Evolutionary conservation across 1,140 invertebrate genomes (phyloP).

Genomic region (Limonius californicus): DNA sequence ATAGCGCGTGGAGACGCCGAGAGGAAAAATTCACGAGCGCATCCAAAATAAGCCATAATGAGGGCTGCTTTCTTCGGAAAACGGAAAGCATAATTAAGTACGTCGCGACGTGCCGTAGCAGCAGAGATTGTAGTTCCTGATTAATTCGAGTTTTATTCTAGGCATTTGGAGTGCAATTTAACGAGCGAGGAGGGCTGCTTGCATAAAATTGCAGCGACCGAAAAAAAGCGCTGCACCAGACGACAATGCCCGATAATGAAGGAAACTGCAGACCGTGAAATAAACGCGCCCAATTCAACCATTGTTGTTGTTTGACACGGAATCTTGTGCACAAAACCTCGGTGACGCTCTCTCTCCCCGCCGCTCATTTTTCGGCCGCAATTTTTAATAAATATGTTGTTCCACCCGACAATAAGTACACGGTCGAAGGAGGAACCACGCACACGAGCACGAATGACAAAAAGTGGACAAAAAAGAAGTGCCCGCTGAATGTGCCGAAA

Average conservation of each 20-base stretch:
- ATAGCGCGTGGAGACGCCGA: background rate
- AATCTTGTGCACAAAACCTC: conserved; percentile 1
- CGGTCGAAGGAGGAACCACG: background rate
- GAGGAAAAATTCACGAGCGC: background rate
- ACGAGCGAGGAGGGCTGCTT: conserved; percentile 5
- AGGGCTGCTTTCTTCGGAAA: conserved; percentile 2
- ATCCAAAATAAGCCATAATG: conserved; percentile 6
- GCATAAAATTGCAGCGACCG: conserved; percentile 5
- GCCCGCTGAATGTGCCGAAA: conserved; percentile 6
- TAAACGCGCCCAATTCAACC: conserved; percentile 10
- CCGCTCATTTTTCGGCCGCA: background rate
- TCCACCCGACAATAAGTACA: background rate
- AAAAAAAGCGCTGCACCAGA: conserved; percentile 6
- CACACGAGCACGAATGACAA: conserved; percentile 3
- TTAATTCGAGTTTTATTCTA: conserved; percentile 1
- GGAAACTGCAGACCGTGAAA: conserved; percentile 11
- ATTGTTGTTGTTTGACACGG: conserved; percentile 14
- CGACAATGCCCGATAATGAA: conserved; percentile 7
- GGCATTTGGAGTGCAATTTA: conserved; percentile 5
- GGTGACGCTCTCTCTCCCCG: background rate
- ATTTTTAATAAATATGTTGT: conserved; percentile 10
- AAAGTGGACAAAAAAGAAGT: background rate
- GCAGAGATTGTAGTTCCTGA: background rate
- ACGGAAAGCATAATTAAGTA: conserved; percentile 1
- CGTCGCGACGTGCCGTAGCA: background rate